Percentiles rank a stretch among this genome's conserved stretches.
phyloP scores from a whole-genome alignment of 2,797 vertebrate genomes.

The Chrysocyon brachyurus region DNA sequence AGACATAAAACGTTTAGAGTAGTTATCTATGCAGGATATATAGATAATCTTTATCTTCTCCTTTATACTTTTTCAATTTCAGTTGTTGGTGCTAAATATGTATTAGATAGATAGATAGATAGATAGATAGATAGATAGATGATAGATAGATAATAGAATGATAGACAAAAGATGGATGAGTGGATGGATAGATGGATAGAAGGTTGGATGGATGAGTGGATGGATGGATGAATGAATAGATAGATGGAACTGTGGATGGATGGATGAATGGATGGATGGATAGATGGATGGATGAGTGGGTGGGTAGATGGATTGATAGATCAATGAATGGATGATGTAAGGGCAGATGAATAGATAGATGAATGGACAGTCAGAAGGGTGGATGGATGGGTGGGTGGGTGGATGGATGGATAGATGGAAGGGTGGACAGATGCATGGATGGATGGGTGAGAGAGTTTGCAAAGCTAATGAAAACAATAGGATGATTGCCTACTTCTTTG shows the following conservation, averaged over 20 bases:
- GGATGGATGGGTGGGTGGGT: fast-evolving
- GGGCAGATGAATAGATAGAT: neutral
- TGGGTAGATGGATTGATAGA: neutral
- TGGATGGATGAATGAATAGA: no score
- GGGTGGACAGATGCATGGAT: neutral
- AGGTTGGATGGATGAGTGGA: no score
- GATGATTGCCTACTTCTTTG: neutral
- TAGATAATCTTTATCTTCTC: no score
- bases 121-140: no score
- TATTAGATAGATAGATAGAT: neutral
- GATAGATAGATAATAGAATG: no score
- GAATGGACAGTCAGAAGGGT: fast-evolving
- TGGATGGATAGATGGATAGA: no score
- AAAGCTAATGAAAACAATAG: neutral
- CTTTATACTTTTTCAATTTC: neutral
- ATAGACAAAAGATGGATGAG: no score
- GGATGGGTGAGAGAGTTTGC: neutral
- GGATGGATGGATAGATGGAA: neutral
- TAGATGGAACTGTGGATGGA: no score
- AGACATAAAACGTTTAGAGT: fast-evolving
- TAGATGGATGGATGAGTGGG: neutral
- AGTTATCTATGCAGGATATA: fast-evolving
- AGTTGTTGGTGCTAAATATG: neutral
- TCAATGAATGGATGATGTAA: fast-evolving
- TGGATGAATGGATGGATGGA: no score